Conservation (phyloP, 2,888 invertebrate species). For the Amiota mariae region DNA sequence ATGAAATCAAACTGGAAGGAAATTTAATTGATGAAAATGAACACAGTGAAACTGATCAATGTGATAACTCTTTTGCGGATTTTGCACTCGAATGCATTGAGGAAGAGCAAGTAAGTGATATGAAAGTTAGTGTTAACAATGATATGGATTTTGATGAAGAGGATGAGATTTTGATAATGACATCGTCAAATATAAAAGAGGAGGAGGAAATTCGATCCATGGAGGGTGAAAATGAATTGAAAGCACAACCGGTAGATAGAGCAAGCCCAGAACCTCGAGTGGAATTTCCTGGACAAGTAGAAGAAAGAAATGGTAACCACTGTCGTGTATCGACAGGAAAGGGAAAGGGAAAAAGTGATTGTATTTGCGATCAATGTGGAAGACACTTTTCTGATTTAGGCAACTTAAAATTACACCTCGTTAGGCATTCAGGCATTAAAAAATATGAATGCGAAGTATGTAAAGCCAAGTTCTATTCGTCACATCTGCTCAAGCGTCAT, state of each 20-base stretch:
- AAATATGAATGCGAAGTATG: constrained; percentile 50
- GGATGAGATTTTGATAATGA: neutral
- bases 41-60: neutral
- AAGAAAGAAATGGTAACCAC: constrained; percentile 30
- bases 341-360: constrained; percentile 48
- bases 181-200: too few relatives aligned
- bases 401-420: constrained; percentile 56
- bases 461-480: constrained; percentile 51
- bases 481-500: constrained; percentile 54
- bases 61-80: neutral
- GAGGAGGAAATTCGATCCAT: too few relatives aligned
- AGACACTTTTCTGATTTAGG: constrained; percentile 57
- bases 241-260: too few relatives aligned
- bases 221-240: neutral
- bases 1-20: constrained; percentile 16
- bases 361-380: constrained; percentile 57
- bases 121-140: neutral
- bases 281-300: neutral
- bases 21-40: constrained; percentile 44
- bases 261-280: neutral
- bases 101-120: neutral
- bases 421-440: constrained; percentile 53
- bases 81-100: neutral
- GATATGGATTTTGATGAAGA: neutral
- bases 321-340: constrained; percentile 42